Evolutionary conservation across 2,113 vertebrate species (phyloP).

Genomic region (Acrocephalus arundinaceus): DNA sequence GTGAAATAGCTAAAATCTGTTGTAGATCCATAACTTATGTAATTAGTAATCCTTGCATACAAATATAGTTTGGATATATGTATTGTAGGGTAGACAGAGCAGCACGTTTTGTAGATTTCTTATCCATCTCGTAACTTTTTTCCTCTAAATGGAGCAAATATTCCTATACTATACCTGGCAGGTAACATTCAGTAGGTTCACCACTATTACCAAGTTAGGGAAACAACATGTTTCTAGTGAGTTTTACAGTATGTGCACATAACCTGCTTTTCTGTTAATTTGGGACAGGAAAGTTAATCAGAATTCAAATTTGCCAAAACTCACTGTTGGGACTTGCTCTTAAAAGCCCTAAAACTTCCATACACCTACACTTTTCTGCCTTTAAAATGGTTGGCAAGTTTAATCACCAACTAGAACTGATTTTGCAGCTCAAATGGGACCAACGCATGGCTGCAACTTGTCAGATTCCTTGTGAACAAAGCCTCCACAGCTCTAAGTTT

Average conservation of each 20-base stretch:
- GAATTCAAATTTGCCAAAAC: conserved; percentile 72
- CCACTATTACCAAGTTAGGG: neutral
- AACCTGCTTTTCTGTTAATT: conserved; percentile 72
- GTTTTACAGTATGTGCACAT: conserved; percentile 58
- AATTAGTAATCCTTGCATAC: neutral
- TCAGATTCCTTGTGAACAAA: conserved; percentile 24
- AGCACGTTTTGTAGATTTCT: neutral
- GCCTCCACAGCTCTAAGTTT: neutral
- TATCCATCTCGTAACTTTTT: neutral
- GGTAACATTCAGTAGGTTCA: neutral
- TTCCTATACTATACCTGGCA: neutral
- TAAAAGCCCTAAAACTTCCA: conserved; percentile 64
- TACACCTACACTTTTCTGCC: neutral
- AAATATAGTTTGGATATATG: neutral
- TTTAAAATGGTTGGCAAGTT: conserved; percentile 75
- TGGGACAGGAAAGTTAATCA: conserved; percentile 65
- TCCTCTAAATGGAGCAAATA: neutral
- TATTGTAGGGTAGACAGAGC: neutral
- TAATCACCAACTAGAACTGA: conserved; percentile 67
- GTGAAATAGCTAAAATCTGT: neutral
- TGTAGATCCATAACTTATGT: neutral
- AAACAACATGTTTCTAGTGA: neutral
- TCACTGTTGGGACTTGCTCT: conserved; percentile 66
- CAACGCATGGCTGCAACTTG: neutral
- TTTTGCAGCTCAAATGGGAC: conserved; percentile 49